Base-by-base conservation (phyloP, 2,797 vertebrate genomes). In the Lagorchestes hirsutus region DNA sequence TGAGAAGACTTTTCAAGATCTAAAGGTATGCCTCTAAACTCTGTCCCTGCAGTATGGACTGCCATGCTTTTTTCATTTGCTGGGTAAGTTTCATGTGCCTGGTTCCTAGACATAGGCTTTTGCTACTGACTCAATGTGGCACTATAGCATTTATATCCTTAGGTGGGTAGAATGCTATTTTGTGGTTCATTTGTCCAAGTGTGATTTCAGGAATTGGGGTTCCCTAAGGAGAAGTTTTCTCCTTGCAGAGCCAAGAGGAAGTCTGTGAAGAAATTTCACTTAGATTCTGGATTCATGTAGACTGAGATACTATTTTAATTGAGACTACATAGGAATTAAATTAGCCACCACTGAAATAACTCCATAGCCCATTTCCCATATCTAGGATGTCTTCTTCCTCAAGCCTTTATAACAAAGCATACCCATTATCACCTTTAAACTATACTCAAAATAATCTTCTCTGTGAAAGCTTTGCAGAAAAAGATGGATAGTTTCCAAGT, bases 391-490 rank as follows among this genome's bases (percentile, higher is more conserved):
- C 87, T 24, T 2, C 10, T 27, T 29, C 18, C 82, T 93, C 58
- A 91, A 50, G 93, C 27, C 40, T 3, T 56, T 56, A 58, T 50
- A 74, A 18, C 92, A 90, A 74, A 54, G 24, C 91, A 1, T 52
- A 6, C 54, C 67, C 90, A 54, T 50, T 29, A 91, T 74, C 2
- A 52, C 10, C 46, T 94, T 55, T 58, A 67, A 40, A 16, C 90
- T 93, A 40, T 91, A 92, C 4, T 54, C 31, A 95, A 96, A 87
- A 94, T 46, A 11, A 24, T 24, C 3, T 92, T 93, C 93, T 90
- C 46, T 54, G 56, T 22, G n/a, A 59, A 92, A 90, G 31, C 90
- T 55, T 96, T 94, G 90, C 57, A 12, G 31, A 12, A n/a, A 95
- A 95, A 31, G 4, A 12, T 31, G 11, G 57, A n/a, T 29, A 94